Conservation (phyloP, 1,140 invertebrate species). For the Kradibia gibbosae region DNA sequence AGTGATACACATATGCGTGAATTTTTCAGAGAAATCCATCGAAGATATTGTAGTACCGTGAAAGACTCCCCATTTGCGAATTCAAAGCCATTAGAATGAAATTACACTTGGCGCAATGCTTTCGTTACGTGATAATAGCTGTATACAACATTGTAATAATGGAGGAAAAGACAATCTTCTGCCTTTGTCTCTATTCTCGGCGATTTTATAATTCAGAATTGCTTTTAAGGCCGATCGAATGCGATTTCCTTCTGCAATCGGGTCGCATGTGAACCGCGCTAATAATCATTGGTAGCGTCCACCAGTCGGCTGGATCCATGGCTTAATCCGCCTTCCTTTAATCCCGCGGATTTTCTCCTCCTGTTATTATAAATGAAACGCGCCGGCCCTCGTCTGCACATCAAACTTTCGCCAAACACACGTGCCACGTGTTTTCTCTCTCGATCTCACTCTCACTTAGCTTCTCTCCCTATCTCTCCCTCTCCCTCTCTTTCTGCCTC, state of each 20-base stretch:
- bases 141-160: neutral
- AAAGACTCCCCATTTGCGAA: neutral
- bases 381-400: neutral
- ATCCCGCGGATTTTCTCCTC: slow-evolving; percentile 30
- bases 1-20: neutral
- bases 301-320: neutral
- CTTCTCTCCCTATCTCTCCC: slow-evolving; percentile 23
- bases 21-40: neutral
- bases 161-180: neutral
- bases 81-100: neutral
- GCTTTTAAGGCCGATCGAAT: neutral
- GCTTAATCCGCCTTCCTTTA: slow-evolving; percentile 34
- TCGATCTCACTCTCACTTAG: too few relatives aligned
- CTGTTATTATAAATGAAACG: slow-evolving; percentile 43
- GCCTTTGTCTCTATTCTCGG: neutral
- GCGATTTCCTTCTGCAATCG: neutral
- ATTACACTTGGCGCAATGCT: too few relatives aligned
- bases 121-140: too few relatives aligned
- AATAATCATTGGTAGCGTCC: slow-evolving; percentile 10
- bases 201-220: neutral
- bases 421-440: slow-evolving; percentile 6
- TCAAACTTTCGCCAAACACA: too few relatives aligned
- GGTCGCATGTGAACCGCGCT: slow-evolving; percentile 16
- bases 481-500: slow-evolving; percentile 50
- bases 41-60: neutral